Evolutionary conservation across 2,888 invertebrate genomes (phyloP).

Genomic region (Phytoseiulus persimilis): DNA sequence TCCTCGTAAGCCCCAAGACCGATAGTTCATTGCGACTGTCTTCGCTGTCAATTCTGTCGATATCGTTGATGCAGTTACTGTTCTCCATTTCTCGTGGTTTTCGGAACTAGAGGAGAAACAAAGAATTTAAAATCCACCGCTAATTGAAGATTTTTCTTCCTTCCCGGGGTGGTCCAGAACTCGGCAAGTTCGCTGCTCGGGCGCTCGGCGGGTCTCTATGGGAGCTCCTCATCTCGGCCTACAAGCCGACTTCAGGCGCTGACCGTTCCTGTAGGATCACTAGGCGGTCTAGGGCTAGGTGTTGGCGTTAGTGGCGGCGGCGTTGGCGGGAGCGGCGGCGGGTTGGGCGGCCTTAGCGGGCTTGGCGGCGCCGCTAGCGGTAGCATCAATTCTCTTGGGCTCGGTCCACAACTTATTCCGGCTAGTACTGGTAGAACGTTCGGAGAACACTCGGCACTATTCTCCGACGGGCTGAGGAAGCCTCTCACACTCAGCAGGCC

Average conservation of each 20-base stretch:
- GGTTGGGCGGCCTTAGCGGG: background rate
- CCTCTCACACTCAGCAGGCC: slow-evolving; percentile 31
- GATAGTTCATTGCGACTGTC: background rate
- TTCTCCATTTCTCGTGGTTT: slow-evolving; percentile 5
- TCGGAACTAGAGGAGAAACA: background rate
- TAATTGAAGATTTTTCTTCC: background rate
- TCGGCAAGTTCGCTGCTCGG: slow-evolving; percentile 39
- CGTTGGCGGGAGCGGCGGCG: background rate
- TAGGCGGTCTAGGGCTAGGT: slow-evolving; percentile 9
- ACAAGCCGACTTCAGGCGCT: slow-evolving; percentile 38
- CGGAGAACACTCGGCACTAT: slow-evolving; percentile 14
- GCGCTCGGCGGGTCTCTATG: slow-evolving; percentile 39
- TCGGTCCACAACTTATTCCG: background rate
- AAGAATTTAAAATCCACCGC: background rate
- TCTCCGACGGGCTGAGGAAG: slow-evolving; percentile 39
- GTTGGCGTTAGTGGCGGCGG: background rate
- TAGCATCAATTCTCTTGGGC: background rate
- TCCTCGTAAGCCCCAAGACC: background rate
- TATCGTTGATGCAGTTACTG: background rate
- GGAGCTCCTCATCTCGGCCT: slow-evolving; percentile 39
- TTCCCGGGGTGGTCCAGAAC: background rate
- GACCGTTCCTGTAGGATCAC: slow-evolving; percentile 15
- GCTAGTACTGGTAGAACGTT: slow-evolving; percentile 12
- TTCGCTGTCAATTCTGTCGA: background rate
- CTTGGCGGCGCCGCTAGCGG: background rate